Percentiles rank a stretch among this genome's conserved stretches.
Evolutionary conservation across 2,113 vertebrate species (phyloP).

Genomic region (Mesoclemmys tuberculata): DNA sequence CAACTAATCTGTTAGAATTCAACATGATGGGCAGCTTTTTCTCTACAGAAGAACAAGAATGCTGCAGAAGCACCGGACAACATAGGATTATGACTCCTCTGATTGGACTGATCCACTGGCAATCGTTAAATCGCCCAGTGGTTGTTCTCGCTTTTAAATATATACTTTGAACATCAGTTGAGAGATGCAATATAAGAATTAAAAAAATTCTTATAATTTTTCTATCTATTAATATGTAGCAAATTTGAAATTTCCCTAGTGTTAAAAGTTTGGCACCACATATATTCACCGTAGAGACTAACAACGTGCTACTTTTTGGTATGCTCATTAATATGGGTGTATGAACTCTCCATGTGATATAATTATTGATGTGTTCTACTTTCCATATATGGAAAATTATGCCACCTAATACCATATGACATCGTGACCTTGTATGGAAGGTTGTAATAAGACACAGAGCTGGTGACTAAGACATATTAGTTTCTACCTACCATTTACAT

Average conservation of each 20-base stretch:
- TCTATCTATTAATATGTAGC: background rate
- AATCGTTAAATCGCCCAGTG: background rate
- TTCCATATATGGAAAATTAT: background rate
- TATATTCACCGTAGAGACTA: background rate
- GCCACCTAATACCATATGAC: background rate
- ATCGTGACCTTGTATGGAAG: background rate
- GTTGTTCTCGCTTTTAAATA: background rate
- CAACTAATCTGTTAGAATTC: background rate
- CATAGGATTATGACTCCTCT: background rate
- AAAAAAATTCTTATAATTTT: background rate
- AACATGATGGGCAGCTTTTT: background rate
- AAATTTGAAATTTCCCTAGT: accelerated
- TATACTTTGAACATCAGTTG: accelerated
- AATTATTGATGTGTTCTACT: background rate
- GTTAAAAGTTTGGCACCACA: background rate
- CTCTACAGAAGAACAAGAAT: background rate
- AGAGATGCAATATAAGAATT: background rate
- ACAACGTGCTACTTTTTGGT: background rate
- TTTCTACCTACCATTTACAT: background rate
- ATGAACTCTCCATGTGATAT: background rate
- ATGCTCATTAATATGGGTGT: background rate
- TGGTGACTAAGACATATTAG: background rate
- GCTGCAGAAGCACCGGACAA: constrained; percentile 32
- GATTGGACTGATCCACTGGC: constrained; percentile 10
- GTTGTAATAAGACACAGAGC: background rate